Percentiles rank a stretch among this genome's conserved stretches.
Conservation (phyloP, 2,797 vertebrate species). For the Pseudochirops corinnae region DNA sequence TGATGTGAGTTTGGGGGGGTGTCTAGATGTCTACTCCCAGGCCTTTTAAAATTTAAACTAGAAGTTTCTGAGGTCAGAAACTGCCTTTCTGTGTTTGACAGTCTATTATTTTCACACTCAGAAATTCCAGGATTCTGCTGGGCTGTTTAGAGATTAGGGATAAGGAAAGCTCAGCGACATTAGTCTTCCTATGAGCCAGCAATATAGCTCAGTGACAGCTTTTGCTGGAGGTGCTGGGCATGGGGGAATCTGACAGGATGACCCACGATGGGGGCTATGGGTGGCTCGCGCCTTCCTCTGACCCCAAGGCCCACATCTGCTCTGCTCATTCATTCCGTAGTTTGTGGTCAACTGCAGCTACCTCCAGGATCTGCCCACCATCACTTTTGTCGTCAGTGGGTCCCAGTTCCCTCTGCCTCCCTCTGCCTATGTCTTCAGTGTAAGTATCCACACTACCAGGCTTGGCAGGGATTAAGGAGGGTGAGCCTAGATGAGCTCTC, state of each 20-base stretch:
- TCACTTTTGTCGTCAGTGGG: slow-evolving; percentile 85
- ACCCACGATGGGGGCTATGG: not conserved
- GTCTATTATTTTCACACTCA: not conserved
- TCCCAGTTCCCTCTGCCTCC: slow-evolving; percentile 81
- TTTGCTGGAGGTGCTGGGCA: not conserved
- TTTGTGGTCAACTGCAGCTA: slow-evolving; percentile 84
- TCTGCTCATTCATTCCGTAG: slow-evolving; percentile 73
- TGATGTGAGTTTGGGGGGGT: not conserved
- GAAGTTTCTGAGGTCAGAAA: not conserved
- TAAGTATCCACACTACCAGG: slow-evolving; percentile 22
- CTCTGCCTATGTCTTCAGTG: slow-evolving; percentile 83
- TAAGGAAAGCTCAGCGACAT: not conserved
- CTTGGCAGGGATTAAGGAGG: not conserved
- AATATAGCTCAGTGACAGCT: not conserved
- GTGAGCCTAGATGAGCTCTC: not conserved
- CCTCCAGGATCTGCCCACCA: slow-evolving; percentile 82
- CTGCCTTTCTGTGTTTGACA: not conserved
- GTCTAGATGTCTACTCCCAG: not conserved
- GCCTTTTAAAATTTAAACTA: slow-evolving; percentile 5
- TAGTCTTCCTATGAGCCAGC: not conserved
- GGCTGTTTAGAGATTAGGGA: not conserved
- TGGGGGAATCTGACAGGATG: not conserved
- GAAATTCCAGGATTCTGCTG: not conserved
- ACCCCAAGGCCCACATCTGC: not conserved
- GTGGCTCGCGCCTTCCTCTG: not conserved